Evolutionary conservation across 2,888 invertebrate species (phyloP).

Genomic region (Drosophila crucigera): DNA sequence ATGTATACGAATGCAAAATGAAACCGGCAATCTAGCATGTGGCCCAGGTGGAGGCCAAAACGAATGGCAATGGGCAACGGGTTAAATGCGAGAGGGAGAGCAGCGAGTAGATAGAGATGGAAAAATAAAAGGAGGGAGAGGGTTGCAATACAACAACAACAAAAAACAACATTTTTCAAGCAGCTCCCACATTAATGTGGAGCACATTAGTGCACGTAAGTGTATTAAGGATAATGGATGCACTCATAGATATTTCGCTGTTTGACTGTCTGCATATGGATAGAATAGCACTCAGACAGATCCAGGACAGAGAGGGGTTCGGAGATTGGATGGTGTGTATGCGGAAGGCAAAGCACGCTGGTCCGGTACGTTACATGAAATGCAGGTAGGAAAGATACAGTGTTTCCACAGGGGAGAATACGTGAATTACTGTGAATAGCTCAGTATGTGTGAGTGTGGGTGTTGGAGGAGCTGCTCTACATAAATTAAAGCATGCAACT

Average conservation of each 20-base stretch:
- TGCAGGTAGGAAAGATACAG: slow-evolving; percentile 26
- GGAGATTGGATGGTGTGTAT: background rate
- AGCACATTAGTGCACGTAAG: slow-evolving; percentile 75
- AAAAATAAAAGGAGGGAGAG: background rate
- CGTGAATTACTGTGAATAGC: slow-evolving; percentile 22
- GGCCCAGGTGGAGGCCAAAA: slow-evolving; percentile 42
- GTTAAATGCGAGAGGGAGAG: background rate
- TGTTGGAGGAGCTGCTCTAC: slow-evolving; percentile 28
- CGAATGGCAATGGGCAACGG: slow-evolving; percentile 5
- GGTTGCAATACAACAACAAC: slow-evolving; percentile 9
- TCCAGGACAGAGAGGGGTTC: background rate
- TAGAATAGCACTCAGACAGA: slow-evolving; percentile 20
- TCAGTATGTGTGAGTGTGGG: background rate
- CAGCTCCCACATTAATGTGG: slow-evolving; percentile 73
- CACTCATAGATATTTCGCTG: slow-evolving; percentile 77
- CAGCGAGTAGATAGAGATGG: slow-evolving; percentile 13
- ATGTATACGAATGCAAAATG: slow-evolving; percentile 27
- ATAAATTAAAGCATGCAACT: slow-evolving; percentile 45
- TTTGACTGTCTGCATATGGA: slow-evolving; percentile 61
- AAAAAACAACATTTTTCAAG: slow-evolving; percentile 64
- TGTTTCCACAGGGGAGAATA: slow-evolving; percentile 7
- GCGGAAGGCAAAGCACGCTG: slow-evolving; percentile 48
- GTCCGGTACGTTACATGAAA: slow-evolving; percentile 57
- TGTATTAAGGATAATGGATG: slow-evolving; percentile 80
- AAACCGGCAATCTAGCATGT: slow-evolving; percentile 66